Evolutionary conservation across 2,888 invertebrate genomes (phyloP).

Genomic region (Drosophila meridiana): DNA sequence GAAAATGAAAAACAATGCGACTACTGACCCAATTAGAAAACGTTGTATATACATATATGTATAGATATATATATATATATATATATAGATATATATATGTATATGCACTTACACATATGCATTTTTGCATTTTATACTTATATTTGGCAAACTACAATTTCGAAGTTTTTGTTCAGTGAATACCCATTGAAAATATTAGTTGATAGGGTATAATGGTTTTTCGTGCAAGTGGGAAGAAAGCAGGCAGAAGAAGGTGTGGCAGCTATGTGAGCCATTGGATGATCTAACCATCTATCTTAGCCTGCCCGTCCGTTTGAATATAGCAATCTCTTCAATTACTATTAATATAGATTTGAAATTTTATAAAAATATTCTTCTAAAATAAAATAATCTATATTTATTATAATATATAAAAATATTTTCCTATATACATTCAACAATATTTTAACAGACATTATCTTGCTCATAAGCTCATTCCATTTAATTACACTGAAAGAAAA

Average conservation of each 20-base stretch:
- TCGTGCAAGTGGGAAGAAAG: neutral
- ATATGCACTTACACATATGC: neutral
- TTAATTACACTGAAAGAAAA: too few relatives aligned
- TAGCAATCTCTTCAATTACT: too few relatives aligned
- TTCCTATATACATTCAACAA: too few relatives aligned
- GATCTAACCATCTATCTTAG: too few relatives aligned
- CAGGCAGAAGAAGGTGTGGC: neutral
- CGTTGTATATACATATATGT: neutral
- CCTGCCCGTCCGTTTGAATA: too few relatives aligned
- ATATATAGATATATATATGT: neutral
- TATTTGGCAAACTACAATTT: neutral
- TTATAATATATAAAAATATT: too few relatives aligned
- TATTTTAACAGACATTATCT: too few relatives aligned
- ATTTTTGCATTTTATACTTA: neutral
- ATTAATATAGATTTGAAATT: too few relatives aligned
- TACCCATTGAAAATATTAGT: neutral
- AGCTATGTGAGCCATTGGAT: too few relatives aligned
- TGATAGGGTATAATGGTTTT: neutral
- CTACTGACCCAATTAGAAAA: constrained; percentile 53
- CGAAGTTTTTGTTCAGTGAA: neutral
- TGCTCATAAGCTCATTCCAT: too few relatives aligned
- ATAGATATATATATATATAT: neutral
- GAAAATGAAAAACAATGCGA: constrained; percentile 14
- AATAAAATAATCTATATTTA: too few relatives aligned
- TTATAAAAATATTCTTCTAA: too few relatives aligned